Base-by-base conservation (phyloP, 2,888 invertebrate species). In the Malachius bipustulatus region DNA sequence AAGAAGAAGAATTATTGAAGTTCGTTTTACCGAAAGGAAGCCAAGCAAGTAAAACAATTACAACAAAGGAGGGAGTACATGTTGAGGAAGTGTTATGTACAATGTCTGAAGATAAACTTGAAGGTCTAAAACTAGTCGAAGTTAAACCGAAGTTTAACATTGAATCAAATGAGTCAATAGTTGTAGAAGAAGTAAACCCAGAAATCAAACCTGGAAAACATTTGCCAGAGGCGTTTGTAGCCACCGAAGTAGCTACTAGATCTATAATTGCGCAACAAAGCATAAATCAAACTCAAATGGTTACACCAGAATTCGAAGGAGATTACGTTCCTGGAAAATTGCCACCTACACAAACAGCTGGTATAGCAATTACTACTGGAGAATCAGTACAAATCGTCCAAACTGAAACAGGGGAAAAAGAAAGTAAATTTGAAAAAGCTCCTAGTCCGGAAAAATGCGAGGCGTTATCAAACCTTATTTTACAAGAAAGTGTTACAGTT, bases 141-240 rank as follows among this genome's bases (percentile, higher is more conserved):
- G 68, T 66, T 1, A 70, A 65, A 46, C 71, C 79, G 4, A 76
- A 72, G 55, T 54, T 76, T 6, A 73, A 74, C 41, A 66, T 82
- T 32, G 70, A 73, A 44, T 60, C 76, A 29, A 62, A 67, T 19
- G 80, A 82, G 59, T 66, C 78, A 8, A 33, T 82, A 36, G 64
- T 73, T 48, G 65, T 83, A 3, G 76, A 74, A 36, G 79, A 83
- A 66, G 71, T 77, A 14, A 66, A 75, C 47, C 63, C 77, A 2
- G 77, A 77, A 62, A 74, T 75, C 38, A 80, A 77, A 55, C 77
- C 82, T 4, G 77, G 77, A 9, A 82, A 82, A 62, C 82, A 81
- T 54, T 75, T 81, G 54, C 82, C 83, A 2, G 81, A 83, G 60
- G 59, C 80, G 32, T 78, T 83, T 52, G 82, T 83, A 2, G 77